These are phyloP conservation scores for Cygnus atratus DNA, from an alignment of 2,113 vertebrate species.

Conservation along the genomic window DNA sequence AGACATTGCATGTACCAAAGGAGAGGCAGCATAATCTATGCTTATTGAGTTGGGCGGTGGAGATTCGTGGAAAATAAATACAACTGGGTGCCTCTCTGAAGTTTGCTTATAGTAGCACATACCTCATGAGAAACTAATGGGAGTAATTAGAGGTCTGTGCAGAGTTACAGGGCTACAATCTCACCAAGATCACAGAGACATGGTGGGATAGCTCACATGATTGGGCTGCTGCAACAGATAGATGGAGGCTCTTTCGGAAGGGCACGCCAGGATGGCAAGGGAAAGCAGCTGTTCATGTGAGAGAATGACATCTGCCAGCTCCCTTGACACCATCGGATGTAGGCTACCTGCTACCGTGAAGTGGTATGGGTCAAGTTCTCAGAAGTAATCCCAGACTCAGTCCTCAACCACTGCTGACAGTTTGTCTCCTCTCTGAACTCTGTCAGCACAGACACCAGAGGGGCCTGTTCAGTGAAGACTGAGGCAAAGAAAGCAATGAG, in stretches of 20 bases:
- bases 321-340: not conserved
- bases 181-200: not conserved
- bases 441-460: not conserved
- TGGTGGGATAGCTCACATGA: not conserved
- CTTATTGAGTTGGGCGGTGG: not conserved
- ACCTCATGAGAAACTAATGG: not conserved
- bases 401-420: not conserved
- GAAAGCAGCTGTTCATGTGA: not conserved
- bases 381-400: not conserved
- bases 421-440: not conserved
- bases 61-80: not conserved
- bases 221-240: not conserved
- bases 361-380: not conserved
- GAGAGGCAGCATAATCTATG: not conserved
- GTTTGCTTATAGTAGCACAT: not conserved
- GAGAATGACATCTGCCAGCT: not conserved
- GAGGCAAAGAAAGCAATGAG: not conserved
- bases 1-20: not conserved
- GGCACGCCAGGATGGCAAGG: no score
- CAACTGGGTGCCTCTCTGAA: not conserved
- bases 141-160: not conserved
- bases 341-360: not conserved
- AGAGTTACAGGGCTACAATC: not conserved
- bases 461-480: not conserved
- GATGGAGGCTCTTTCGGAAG: not conserved